Percentiles rank a stretch among this genome's conserved stretches.
Conservation (phyloP, 2,797 vertebrate genomes). For the Mormyrops boulengeri region DNA sequence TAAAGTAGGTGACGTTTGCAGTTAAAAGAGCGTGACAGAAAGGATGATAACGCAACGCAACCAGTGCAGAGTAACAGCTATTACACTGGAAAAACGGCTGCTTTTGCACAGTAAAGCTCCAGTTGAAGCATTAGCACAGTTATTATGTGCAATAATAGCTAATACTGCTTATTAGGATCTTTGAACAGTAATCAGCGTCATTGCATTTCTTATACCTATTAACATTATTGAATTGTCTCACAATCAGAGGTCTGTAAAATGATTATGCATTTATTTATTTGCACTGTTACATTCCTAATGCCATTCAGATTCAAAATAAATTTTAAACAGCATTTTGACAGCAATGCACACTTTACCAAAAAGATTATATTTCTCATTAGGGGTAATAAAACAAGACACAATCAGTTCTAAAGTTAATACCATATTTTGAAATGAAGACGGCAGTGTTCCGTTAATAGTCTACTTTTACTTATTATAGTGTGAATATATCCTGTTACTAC, state of each 20-base stretch:
- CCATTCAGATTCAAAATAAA: neutral
- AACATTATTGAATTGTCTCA: neutral
- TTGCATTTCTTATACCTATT: neutral
- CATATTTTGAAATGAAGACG: neutral
- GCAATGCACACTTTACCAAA: neutral
- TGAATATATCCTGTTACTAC: neutral
- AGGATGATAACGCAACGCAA: neutral
- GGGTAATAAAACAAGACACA: neutral
- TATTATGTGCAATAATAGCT: neutral
- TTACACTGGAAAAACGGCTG: neutral
- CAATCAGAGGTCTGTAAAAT: neutral
- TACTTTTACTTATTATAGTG: neutral
- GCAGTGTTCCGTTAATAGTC: neutral
- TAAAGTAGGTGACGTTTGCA: neutral
- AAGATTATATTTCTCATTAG: slow-evolving; percentile 1
- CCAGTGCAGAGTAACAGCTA: neutral
- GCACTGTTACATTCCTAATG: neutral
- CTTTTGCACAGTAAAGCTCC: neutral
- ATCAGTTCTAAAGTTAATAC: neutral
- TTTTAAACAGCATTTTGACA: neutral
- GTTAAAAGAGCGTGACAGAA: neutral
- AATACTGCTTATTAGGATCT: neutral
- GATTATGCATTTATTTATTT: neutral
- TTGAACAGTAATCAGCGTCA: neutral
- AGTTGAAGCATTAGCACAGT: neutral